Conservation (phyloP, 2,888 invertebrate genomes). For the Notodonta ziczac region DNA sequence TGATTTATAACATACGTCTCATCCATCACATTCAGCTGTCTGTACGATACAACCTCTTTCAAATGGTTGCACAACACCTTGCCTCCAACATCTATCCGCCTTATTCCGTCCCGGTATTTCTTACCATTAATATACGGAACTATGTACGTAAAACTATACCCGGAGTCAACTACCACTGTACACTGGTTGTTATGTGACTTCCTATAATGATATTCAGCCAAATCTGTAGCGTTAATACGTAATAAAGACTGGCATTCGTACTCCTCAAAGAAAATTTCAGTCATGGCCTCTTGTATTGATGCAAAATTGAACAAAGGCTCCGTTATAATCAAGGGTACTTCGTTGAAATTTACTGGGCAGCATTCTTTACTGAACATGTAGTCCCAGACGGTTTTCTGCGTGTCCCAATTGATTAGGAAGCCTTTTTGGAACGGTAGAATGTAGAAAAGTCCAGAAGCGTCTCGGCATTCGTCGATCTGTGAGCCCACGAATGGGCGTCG, state of each 20-base stretch:
- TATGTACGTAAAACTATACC: constrained; percentile 98
- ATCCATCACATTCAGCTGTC: constrained; percentile 98
- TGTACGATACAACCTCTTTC: constrained; percentile 98
- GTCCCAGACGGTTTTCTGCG: constrained; percentile 98
- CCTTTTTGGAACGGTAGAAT: constrained; percentile 97
- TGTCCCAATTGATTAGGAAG: constrained; percentile 97
- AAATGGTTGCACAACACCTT: constrained; percentile 98
- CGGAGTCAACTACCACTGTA: constrained; percentile 95
- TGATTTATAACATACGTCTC: constrained; percentile 99
- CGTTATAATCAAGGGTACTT: constrained; percentile 93
- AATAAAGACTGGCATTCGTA: constrained; percentile 94
- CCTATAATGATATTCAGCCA: constrained; percentile 89
- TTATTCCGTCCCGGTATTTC: constrained; percentile 87
- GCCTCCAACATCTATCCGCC: constrained; percentile 97
- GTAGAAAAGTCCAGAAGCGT: constrained; percentile 97
- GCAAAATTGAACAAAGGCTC: constrained; percentile 97
- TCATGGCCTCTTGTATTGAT: constrained; percentile 96
- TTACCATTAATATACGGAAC: constrained; percentile 94
- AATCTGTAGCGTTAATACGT: constrained; percentile 91
- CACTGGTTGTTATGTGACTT: constrained; percentile 84
- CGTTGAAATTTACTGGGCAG: constrained; percentile 90
- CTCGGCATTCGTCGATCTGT: constrained; percentile 98
- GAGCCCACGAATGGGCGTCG: constrained; percentile 95
- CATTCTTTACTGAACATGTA: constrained; percentile 95
- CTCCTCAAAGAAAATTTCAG: constrained; percentile 99